Percentiles rank a stretch among this genome's conserved stretches.
phyloP scores from a whole-genome alignment of 2,888 invertebrate species.

The Conus canariensis region DNA sequence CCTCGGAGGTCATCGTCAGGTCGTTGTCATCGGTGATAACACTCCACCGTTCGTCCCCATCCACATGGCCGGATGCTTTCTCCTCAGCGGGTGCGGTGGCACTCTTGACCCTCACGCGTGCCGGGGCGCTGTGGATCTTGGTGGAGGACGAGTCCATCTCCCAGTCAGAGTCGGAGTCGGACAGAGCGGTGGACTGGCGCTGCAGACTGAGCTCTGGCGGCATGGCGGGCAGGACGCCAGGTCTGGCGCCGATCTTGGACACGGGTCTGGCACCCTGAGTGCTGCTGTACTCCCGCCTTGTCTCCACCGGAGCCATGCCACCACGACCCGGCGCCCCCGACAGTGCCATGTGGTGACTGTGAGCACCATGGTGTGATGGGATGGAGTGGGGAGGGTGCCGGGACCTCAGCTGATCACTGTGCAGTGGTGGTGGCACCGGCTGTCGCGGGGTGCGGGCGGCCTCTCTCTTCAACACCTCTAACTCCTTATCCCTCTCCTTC shows the following conservation, averaged over 20 bases:
- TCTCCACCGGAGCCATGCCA: background rate
- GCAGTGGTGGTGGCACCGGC: background rate
- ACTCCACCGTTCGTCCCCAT: constrained; percentile 34
- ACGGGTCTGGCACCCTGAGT: background rate
- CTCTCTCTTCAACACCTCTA: constrained; percentile 39
- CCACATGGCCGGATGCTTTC: background rate
- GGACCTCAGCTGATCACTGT: background rate
- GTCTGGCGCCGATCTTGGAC: background rate
- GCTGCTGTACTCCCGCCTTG: background rate
- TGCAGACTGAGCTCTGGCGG: background rate
- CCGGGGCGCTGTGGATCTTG: constrained; percentile 45
- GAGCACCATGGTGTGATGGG: background rate
- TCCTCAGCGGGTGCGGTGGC: constrained; percentile 4
- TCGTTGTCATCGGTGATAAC: constrained; percentile 13
- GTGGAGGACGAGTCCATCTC: constrained; percentile 26
- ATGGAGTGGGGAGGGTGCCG: background rate
- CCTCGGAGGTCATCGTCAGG: background rate
- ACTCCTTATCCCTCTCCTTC: constrained; percentile 58
- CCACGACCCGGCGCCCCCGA: background rate
- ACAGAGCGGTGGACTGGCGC: constrained; percentile 46
- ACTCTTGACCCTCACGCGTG: constrained; percentile 38
- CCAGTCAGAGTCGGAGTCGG: constrained; percentile 55
- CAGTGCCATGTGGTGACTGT: background rate
- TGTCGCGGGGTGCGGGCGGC: background rate
- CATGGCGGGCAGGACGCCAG: background rate